Base-by-base conservation (phyloP, 1,140 invertebrate species). In the Scaptomyza hsui region DNA sequence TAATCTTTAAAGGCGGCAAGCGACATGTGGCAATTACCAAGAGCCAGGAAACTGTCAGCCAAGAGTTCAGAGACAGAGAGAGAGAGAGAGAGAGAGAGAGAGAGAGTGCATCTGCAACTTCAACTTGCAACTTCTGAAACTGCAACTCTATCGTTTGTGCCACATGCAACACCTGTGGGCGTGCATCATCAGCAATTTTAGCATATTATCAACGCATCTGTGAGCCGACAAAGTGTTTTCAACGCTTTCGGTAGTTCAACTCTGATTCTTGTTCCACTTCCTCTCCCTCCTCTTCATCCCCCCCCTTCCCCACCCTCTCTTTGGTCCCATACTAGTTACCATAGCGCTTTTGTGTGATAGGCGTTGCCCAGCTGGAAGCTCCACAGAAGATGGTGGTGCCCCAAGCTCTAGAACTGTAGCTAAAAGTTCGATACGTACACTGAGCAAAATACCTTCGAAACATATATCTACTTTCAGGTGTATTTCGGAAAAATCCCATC, bases 181-280 rank as follows among this genome's bases (percentile, higher is more conserved):
- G 83, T 89, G 78, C 82, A 81, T 78, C 77, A 88, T 86, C 85
- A 79, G 70, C 78, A 86, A 86, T 86, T 86, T 86, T 82, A 78
- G 76, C 83, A 88, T 89, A 88, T 88, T 88, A 88, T 88, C 82
- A 88, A 88, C 82, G 82, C 82, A 88, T 88, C 82, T 88, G 82
- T 78, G 68, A 89, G 83, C 83, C 83, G 83, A 88, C 82, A 88
- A 88, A 86, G 83, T 88, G 75, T 88, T 86, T 86, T 86, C 82
- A 88, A 89, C 82, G 83, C 83, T 88, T 88, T 82, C 83, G 63
- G 82, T 89, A 88, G 83, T 75, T 57, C 52, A 53, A 32, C 60
- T 10, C 26, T 15, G 15, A 13, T 37, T n/a, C 49, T 18, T 7
- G 10, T 47, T n/a, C 13, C 9, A 24, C 13, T 37, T 13, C 3